Evolutionary conservation across 2,113 vertebrate species (phyloP).

Genomic region (Ardeotis arabs): DNA sequence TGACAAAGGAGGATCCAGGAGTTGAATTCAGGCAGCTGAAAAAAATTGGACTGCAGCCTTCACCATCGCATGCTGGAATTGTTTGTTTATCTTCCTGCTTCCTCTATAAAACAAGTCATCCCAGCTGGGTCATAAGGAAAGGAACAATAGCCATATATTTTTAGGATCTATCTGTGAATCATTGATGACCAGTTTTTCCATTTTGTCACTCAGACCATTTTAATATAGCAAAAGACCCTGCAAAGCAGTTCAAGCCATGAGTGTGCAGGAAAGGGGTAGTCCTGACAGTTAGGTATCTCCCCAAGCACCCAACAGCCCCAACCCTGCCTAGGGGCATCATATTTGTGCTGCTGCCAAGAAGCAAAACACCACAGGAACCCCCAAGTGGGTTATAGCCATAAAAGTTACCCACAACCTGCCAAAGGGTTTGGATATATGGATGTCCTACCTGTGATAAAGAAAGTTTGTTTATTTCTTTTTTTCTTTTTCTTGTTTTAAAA

Average conservation of each 20-base stretch:
- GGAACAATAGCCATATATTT: constrained; percentile 71
- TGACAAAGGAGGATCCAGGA: not conserved
- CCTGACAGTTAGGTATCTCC: not conserved
- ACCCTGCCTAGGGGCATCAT: not conserved
- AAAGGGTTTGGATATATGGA: not conserved
- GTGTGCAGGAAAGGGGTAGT: not conserved
- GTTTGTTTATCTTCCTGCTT: constrained; percentile 64
- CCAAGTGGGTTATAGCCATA: not conserved
- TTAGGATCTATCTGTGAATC: constrained; percentile 65
- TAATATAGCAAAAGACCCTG: not conserved
- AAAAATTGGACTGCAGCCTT: not conserved
- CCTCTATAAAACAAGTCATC: constrained; percentile 65
- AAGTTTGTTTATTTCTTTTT: not conserved
- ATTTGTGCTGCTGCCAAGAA: not conserved
- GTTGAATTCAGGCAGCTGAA: not conserved
- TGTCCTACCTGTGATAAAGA: not conserved
- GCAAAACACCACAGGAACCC: not conserved
- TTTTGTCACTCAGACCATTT: constrained; percentile 60
- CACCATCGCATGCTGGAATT: not conserved
- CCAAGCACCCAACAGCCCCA: not conserved
- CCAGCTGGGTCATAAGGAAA: constrained; percentile 62
- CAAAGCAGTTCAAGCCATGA: not conserved
- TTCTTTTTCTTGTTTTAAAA: not conserved
- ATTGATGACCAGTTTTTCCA: constrained; percentile 66
- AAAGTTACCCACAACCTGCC: not conserved